phyloP scores from a whole-genome alignment of 2,888 invertebrate genomes.

The Ptychoptera albimana region DNA sequence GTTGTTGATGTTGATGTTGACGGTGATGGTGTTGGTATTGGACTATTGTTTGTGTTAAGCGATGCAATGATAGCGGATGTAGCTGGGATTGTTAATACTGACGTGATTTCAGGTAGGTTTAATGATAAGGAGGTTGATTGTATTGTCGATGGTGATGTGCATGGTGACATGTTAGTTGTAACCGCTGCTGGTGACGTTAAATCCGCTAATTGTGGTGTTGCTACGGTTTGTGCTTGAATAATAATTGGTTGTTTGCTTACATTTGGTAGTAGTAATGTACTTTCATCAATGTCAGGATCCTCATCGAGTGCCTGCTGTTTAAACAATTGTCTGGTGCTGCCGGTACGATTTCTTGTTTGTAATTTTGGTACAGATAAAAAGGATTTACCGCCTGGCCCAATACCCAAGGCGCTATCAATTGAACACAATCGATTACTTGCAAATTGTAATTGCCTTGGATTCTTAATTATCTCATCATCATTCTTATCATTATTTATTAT shows the following conservation, averaged over 20 bases:
- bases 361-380: constrained; percentile 26
- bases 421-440: not conserved
- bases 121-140: not conserved
- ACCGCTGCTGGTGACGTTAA: constrained; percentile 4
- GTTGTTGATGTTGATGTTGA: constrained; percentile 2
- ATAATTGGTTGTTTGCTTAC: constrained; percentile 6
- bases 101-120: not conserved
- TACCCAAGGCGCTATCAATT: not conserved
- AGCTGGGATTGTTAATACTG: constrained; percentile 1
- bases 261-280: constrained; percentile 30
- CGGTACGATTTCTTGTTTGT: constrained; percentile 29
- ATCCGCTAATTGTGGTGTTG: constrained; percentile 2
- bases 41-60: constrained; percentile 3
- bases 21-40: constrained; percentile 7
- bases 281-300: constrained; percentile 34
- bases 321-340: constrained; percentile 40
- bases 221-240: constrained; percentile 4
- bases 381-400: constrained; percentile 11
- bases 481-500: too few species aligned
- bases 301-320: constrained; percentile 40
- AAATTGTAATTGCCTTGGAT: not conserved
- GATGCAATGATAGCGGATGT: constrained; percentile 5
- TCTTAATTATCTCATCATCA: too few species aligned
- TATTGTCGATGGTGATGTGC: constrained; percentile 4
- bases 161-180: constrained; percentile 4